Evolutionary conservation across 2,113 vertebrate species (phyloP).

Genomic region (Gambusia affinis): DNA sequence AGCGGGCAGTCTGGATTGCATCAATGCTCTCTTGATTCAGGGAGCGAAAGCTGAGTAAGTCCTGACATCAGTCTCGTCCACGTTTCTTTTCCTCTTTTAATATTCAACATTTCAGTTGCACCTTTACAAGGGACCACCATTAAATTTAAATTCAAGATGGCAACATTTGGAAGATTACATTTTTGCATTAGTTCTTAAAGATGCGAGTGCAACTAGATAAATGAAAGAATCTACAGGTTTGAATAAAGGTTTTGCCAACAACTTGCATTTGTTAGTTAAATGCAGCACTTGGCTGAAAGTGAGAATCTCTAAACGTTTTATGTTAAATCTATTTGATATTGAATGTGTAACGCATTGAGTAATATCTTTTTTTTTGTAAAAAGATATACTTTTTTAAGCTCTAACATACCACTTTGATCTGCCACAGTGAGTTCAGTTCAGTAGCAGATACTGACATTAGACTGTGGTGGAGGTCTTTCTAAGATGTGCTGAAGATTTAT

Average conservation of each 20-base stretch:
- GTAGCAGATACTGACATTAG: slow-evolving; percentile 2
- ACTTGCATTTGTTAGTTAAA: not conserved
- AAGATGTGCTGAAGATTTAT: not conserved
- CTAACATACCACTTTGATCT: not conserved
- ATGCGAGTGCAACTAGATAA: not conserved
- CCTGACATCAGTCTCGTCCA: slow-evolving; percentile 60
- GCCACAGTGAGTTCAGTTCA: not conserved
- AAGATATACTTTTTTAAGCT: not conserved
- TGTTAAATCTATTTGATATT: not conserved
- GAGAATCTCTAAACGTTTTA: slow-evolving; percentile 3
- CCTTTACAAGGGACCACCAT: slow-evolving; percentile 74
- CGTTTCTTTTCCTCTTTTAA: slow-evolving; percentile 62
- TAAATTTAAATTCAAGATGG: slow-evolving; percentile 42
- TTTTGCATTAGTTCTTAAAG: not conserved
- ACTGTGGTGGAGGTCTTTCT: not conserved
- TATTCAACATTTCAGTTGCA: slow-evolving; percentile 52
- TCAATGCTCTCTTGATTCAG: slow-evolving; percentile 93
- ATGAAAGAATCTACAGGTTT: slow-evolving; percentile 4
- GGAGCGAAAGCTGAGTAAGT: slow-evolving; percentile 98
- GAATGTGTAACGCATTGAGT: not conserved
- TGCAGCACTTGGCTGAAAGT: not conserved
- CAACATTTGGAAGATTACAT: not conserved
- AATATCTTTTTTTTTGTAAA: not conserved
- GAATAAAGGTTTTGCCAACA: not conserved
- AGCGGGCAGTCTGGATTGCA: slow-evolving; percentile 95